Evolutionary conservation across 2,797 vertebrate species (phyloP).

Genomic region (Danio albolineatus): DNA sequence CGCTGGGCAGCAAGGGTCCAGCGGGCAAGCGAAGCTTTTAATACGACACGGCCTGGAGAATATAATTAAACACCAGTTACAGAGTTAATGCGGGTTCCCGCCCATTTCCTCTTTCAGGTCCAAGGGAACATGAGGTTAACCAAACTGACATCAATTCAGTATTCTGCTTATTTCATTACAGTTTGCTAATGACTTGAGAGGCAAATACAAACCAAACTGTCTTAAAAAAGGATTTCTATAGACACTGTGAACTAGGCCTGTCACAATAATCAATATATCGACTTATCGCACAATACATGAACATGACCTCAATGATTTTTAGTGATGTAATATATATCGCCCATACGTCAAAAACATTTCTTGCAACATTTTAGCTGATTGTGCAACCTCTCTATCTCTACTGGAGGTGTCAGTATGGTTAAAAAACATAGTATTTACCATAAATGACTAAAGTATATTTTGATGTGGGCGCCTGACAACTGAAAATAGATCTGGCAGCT

Average conservation of each 20-base stretch:
- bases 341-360: no score
- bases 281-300: no score
- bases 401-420: no score
- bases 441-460: no score
- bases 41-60: slow-evolving; percentile 42
- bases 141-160: slow-evolving; percentile 36
- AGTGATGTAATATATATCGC: no score
- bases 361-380: no score
- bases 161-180: slow-evolving; percentile 2
- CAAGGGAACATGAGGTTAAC: slow-evolving; percentile 43
- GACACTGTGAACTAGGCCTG: background rate
- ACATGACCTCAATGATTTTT: no score
- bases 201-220: background rate
- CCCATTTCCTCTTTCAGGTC: slow-evolving; percentile 46
- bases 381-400: no score
- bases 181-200: background rate
- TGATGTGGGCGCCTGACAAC: no score
- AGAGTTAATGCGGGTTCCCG: slow-evolving; percentile 55
- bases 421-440: no score
- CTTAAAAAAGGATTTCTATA: slow-evolving; percentile 2
- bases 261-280: no score
- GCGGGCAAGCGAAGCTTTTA: slow-evolving; percentile 55
- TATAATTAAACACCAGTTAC: slow-evolving; percentile 59
- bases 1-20: slow-evolving; percentile 53
- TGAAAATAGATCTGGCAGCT: no score